Evolutionary conservation across 2,888 invertebrate genomes (phyloP), one percentile per base, ranked within the genome.

Genomic region (Dromius quadrimaculatus): DNA sequence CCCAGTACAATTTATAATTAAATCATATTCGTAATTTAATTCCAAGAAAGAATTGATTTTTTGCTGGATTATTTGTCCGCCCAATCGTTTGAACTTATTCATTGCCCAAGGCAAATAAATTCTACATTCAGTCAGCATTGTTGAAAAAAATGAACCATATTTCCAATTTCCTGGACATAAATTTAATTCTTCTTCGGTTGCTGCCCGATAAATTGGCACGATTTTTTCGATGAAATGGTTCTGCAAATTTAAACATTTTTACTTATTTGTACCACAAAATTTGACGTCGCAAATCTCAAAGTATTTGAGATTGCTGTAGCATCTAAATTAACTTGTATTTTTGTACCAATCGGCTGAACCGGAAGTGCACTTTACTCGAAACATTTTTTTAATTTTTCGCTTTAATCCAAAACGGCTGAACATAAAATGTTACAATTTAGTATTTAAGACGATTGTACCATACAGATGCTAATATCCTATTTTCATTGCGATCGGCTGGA

Each of bases 1-100:
- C 4, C 96, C 96, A 0, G 92, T 87, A 78, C 97, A 97, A 80
- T 97, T 97, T 64, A 96, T 86, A 34, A 95, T 84, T 9, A 93
- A 83, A 81, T 95, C 91, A 76, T 87, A 91, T 45, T 86, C 80
- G 4, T 81, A 79, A 2, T 83, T 80, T 61, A 93, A 79, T 72
- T 91, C 87, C 32, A 84, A 78, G 65, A 95, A 87, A 28, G 83
- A 87, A 2, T 86, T 81, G 4, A 94, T 79, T 77, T 84, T 87
- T 72, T 83, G 81, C 20, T 84, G 80, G 4, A 86, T 73, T 5
- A 94, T 83, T 74, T 83, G 83, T 0, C 91, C 93, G 2, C 93
- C 93, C 38, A 82, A 79, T n/a, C 80, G 77, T 70, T 81, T 74
- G 74, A 91, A 89, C 79, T 88, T 88, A 72, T 87, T 83, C 69